Evolutionary conservation across 2,888 invertebrate species (phyloP).

Genomic region (Drosophila birchii): DNA sequence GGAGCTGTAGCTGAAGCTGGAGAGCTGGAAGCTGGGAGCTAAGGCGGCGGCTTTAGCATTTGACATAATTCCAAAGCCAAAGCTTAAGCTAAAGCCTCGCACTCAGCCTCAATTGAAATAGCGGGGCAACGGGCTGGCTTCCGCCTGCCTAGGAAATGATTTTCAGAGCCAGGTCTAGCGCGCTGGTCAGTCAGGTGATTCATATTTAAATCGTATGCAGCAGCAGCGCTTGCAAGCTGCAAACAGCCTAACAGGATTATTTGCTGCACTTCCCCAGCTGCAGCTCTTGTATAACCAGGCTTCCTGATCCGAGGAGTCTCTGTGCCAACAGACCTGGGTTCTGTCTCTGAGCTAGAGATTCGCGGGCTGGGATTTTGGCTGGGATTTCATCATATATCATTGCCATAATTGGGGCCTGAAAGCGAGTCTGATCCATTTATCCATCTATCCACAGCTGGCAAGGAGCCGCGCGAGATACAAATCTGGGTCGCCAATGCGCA

Average conservation of each 20-base stretch:
- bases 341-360: neutral
- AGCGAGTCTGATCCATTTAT: constrained; percentile 18
- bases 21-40: constrained; percentile 10
- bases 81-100: constrained; percentile 39
- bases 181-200: constrained; percentile 22
- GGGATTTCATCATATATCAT: neutral
- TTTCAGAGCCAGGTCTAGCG: constrained; percentile 7
- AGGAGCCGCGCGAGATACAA: constrained; percentile 90
- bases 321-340: neutral
- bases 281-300: constrained; percentile 13
- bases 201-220: constrained; percentile 42
- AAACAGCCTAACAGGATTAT: constrained; percentile 40
- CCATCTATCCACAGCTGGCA: constrained; percentile 87
- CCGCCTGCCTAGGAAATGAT: constrained; percentile 50
- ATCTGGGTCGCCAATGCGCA: constrained; percentile 93
- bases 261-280: constrained; percentile 2
- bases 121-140: constrained; percentile 14
- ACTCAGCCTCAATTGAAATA: constrained; percentile 50
- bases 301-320: constrained; percentile 3
- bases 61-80: constrained; percentile 73
- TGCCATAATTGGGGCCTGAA: constrained; percentile 23
- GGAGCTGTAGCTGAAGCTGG: constrained; percentile 3
- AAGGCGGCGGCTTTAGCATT: constrained; percentile 52
- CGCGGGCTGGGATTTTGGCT: neutral
- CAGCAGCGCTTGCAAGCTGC: constrained; percentile 14